A percentile compares a stretch with the other conserved stretches of the same genome.
Evolutionary conservation across 2,797 vertebrate species (phyloP).

Genomic region (Meriones psammophilus): DNA sequence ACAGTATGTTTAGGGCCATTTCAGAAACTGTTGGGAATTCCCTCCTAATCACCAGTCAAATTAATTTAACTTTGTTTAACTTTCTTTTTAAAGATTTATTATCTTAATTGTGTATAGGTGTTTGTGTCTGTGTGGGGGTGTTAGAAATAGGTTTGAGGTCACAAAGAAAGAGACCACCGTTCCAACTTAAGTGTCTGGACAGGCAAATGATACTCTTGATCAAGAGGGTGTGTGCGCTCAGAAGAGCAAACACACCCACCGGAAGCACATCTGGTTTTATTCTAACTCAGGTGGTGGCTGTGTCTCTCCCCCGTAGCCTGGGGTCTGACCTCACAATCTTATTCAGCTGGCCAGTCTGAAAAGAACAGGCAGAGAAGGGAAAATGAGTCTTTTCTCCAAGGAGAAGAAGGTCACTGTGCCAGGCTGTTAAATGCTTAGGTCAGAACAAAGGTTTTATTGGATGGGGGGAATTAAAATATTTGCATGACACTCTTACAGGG

Average conservation of each 20-base stretch:
- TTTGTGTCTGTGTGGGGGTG: neutral
- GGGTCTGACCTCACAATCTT: neutral
- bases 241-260: neutral
- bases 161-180: neutral
- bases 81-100: neutral
- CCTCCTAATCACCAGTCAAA: neutral
- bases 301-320: neutral
- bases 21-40: slow-evolving; percentile 3
- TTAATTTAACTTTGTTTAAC: neutral
- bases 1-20: neutral
- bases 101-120: neutral
- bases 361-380: neutral
- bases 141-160: neutral
- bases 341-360: neutral
- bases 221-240: neutral
- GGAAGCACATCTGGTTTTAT: neutral
- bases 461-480: neutral
- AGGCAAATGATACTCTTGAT: neutral
- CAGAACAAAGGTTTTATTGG: neutral
- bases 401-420: neutral
- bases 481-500: neutral
- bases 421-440: neutral
- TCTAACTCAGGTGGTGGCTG: neutral
- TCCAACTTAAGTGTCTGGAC: neutral
- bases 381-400: neutral